phyloP scores from a whole-genome alignment of 2,888 invertebrate genomes.

The Lepidochrysops patricia region DNA sequence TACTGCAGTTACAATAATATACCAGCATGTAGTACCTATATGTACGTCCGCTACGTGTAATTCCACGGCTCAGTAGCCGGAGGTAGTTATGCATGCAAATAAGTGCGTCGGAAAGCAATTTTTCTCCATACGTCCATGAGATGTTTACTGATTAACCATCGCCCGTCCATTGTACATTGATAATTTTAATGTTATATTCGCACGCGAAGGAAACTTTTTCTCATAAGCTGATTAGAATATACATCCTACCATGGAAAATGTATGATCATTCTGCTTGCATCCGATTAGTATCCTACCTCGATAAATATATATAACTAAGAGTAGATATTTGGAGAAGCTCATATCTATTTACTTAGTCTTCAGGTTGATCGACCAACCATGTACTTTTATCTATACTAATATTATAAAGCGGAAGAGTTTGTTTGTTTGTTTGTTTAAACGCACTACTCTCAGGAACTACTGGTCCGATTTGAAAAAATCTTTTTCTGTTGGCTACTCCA shows the following conservation, averaged over 20 bases:
- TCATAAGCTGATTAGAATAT: not conserved
- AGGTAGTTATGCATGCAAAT: conserved; percentile 27
- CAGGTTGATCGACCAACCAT: no score
- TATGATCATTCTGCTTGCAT: not conserved
- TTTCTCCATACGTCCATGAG: conserved; percentile 23
- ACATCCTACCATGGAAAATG: not conserved
- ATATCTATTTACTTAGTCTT: no score
- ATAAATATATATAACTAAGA: no score
- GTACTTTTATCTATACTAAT: no score
- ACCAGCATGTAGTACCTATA: no score
- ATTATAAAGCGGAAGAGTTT: no score
- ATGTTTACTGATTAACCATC: conserved; percentile 20
- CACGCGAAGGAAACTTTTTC: not conserved
- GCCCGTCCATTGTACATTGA: conserved; percentile 7
- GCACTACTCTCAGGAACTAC: no score
- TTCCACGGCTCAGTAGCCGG: conserved; percentile 21
- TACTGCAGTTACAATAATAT: not conserved
- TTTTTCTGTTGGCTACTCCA: no score
- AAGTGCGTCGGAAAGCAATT: conserved; percentile 26
- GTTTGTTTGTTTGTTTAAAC: no score
- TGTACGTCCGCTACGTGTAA: not conserved
- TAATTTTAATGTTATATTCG: conserved; percentile 7
- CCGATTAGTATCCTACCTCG: no score
- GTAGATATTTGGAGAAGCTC: no score
- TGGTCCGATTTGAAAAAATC: no score